These are phyloP conservation scores for Cynopterus brachyotis DNA, from an alignment of 2,113 vertebrate species.

Conservation along the genomic window DNA sequence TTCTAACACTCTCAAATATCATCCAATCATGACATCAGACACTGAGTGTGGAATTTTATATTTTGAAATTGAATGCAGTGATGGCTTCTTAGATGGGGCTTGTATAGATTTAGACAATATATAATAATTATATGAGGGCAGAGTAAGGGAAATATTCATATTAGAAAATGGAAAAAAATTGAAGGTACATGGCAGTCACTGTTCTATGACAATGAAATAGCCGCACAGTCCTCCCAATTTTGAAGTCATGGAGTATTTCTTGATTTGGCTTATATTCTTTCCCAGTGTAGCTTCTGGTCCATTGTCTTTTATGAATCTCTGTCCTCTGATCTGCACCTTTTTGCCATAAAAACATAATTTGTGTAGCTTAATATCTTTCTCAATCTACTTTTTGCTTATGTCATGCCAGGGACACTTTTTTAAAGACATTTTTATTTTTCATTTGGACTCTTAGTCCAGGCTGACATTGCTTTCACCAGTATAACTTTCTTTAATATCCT, in stretches of 20 bases:
- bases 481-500: background rate
- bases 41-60: background rate
- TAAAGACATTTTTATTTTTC: background rate
- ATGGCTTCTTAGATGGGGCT: background rate
- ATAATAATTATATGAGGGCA: background rate
- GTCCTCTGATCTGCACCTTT: background rate
- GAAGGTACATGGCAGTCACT: accelerated
- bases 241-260: background rate
- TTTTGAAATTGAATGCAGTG: background rate
- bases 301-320: background rate
- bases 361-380: background rate
- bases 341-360: background rate
- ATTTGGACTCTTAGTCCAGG: background rate
- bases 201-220: background rate
- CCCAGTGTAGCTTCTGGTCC: background rate
- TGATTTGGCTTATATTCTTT: background rate
- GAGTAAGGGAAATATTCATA: background rate
- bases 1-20: background rate
- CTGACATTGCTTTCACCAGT: background rate
- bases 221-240: background rate
- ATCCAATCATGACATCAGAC: background rate
- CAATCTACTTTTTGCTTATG: background rate
- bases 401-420: background rate
- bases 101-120: background rate
- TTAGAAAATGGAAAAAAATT: background rate